phyloP scores from a whole-genome alignment of 92 coral and sea anemone genomes.

The Micromussa lordhowensis region DNA sequence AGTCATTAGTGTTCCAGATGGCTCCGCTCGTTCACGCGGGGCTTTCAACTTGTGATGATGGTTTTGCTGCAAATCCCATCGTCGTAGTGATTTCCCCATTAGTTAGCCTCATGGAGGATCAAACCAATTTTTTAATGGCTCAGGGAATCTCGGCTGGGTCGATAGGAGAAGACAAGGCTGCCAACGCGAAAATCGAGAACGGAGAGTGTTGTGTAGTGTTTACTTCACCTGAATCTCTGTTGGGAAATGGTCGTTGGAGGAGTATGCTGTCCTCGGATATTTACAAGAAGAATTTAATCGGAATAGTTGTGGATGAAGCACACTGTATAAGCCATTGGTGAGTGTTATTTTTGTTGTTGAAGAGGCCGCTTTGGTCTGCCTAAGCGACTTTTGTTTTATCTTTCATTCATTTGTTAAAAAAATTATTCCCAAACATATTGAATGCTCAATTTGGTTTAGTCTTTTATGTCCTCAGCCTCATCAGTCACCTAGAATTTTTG shows the following conservation, averaged over 20 bases:
- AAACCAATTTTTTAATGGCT: not conserved
- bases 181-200: constrained; percentile 10
- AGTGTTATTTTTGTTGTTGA: not conserved
- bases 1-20: too few species aligned
- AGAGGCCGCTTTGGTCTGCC: too few species aligned
- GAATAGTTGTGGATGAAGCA: constrained; percentile 48
- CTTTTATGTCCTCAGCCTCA: too few species aligned
- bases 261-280: constrained; percentile 22
- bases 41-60: too few species aligned
- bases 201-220: constrained; percentile 25
- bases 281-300: constrained; percentile 39
- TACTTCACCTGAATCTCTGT: constrained; percentile 42
- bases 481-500: too few species aligned
- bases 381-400: too few species aligned
- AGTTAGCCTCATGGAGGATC: constrained; percentile 38
- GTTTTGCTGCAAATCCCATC: not conserved
- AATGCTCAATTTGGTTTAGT: too few species aligned
- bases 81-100: constrained; percentile 40
- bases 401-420: too few species aligned
- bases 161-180: constrained; percentile 42
- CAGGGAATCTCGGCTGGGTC: constrained; percentile 35
- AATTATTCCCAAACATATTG: too few species aligned
- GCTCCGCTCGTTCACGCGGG: too few species aligned
- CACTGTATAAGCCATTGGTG: constrained; percentile 60
- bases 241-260: constrained; percentile 29